Evolutionary conservation across 2,797 vertebrate species (phyloP).

Genomic region (Melanotaenia trifasciata): DNA sequence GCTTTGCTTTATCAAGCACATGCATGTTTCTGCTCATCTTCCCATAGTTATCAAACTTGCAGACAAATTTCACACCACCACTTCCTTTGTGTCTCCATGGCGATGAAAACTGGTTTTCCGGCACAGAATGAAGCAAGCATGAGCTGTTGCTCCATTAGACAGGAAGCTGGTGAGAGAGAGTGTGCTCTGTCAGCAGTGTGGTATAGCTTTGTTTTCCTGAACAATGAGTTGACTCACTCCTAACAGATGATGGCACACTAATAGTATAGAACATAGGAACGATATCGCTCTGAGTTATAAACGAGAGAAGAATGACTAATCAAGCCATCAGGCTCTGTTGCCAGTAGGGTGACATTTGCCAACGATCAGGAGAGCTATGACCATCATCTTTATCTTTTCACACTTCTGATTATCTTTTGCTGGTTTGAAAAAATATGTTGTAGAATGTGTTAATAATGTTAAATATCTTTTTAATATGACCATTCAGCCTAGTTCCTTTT

Average conservation of each 20-base stretch:
- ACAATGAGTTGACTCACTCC: constrained; percentile 43
- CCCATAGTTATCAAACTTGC: constrained; percentile 63
- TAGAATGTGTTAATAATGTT: constrained; percentile 7
- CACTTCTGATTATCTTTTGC: constrained; percentile 8
- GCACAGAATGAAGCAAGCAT: constrained; percentile 66
- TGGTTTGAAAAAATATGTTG: constrained; percentile 4
- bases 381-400: constrained; percentile 4
- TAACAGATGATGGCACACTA: constrained; percentile 18
- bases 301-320: constrained; percentile 13
- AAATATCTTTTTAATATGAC: not conserved
- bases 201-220: constrained; percentile 55
- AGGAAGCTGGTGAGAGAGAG: constrained; percentile 71
- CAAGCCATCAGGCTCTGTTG: constrained; percentile 11
- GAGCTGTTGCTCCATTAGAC: constrained; percentile 66
- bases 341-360: constrained; percentile 10
- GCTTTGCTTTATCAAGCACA: constrained; percentile 43
- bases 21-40: constrained; percentile 56
- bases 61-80: constrained; percentile 79
- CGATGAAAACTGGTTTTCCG: constrained; percentile 75
- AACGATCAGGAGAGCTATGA: constrained; percentile 28
- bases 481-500: constrained; percentile 12
- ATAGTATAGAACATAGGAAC: not conserved
- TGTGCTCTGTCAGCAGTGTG: constrained; percentile 71
- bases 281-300: not conserved
- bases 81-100: constrained; percentile 86